Evolutionary conservation across 2,888 invertebrate genomes (phyloP).

Genomic region (Troides oblongomaculatus): DNA sequence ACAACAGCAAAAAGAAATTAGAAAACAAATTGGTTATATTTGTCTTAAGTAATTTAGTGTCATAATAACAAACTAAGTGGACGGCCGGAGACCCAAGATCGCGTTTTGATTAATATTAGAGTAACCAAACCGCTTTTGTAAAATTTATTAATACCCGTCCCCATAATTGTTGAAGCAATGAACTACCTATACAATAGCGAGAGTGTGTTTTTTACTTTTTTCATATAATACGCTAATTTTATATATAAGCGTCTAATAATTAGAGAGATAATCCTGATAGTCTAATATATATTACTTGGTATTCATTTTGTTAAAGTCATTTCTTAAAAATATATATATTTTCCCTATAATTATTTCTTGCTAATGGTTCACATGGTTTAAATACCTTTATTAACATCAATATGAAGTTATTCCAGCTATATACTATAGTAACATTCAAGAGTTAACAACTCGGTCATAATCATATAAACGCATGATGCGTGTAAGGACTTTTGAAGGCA

Average conservation of each 20-base stretch:
- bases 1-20: too few relatives aligned
- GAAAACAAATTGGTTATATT: too few relatives aligned
- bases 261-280: neutral
- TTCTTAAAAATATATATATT: neutral
- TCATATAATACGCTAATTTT: too few relatives aligned
- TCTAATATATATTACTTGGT: neutral
- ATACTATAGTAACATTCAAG: neutral
- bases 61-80: too few relatives aligned
- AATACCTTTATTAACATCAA: neutral
- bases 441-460: slow-evolving; percentile 21
- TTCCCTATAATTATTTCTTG: neutral
- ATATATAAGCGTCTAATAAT: neutral
- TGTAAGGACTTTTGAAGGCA: slow-evolving; percentile 30
- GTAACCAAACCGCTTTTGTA: too few relatives aligned
- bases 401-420: neutral
- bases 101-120: too few relatives aligned
- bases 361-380: neutral
- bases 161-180: too few relatives aligned
- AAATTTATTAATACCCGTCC: too few relatives aligned
- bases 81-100: too few relatives aligned
- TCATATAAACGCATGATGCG: slow-evolving; percentile 23
- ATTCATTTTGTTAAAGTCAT: neutral
- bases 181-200: too few relatives aligned
- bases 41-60: too few relatives aligned
- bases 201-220: too few relatives aligned